These are phyloP conservation scores for Amazonetta brasiliensis DNA, from an alignment of 2,797 vertebrate genomes.

Conservation along the genomic window DNA sequence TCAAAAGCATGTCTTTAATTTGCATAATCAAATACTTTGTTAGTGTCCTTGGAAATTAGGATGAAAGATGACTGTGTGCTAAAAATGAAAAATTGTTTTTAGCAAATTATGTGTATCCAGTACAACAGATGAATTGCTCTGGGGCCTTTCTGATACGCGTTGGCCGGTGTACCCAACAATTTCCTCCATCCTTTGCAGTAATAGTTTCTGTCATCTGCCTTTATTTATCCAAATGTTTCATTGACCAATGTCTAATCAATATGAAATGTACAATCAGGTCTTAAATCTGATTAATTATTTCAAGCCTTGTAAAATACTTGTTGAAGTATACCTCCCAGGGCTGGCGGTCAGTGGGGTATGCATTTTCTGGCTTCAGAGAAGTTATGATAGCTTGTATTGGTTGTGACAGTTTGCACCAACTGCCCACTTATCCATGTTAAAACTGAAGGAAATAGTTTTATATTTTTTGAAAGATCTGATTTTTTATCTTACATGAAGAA, in stretches of 20 bases:
- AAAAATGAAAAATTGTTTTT: slow-evolving; percentile 38
- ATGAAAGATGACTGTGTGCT: slow-evolving; percentile 46
- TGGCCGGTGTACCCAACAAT: background rate
- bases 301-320: background rate
- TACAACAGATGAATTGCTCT: slow-evolving; percentile 30
- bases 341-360: background rate
- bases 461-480: background rate
- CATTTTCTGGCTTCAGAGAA: background rate
- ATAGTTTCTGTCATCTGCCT: slow-evolving; percentile 53
- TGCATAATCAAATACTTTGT: slow-evolving; percentile 61
- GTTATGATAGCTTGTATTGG: background rate
- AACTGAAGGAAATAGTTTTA: background rate
- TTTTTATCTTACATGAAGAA: background rate
- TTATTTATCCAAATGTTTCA: background rate
- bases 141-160: background rate
- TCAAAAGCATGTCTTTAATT: background rate
- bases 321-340: background rate
- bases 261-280: slow-evolving; percentile 12
- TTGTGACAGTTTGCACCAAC: background rate
- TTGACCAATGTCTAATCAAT: slow-evolving; percentile 16
- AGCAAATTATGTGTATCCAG: slow-evolving; percentile 30
- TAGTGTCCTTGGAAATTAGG: slow-evolving; percentile 54
- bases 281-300: background rate
- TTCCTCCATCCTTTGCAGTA: background rate
- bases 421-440: background rate